phyloP scores from a whole-genome alignment of 2,888 invertebrate species.

The Ferrisia virgata region DNA sequence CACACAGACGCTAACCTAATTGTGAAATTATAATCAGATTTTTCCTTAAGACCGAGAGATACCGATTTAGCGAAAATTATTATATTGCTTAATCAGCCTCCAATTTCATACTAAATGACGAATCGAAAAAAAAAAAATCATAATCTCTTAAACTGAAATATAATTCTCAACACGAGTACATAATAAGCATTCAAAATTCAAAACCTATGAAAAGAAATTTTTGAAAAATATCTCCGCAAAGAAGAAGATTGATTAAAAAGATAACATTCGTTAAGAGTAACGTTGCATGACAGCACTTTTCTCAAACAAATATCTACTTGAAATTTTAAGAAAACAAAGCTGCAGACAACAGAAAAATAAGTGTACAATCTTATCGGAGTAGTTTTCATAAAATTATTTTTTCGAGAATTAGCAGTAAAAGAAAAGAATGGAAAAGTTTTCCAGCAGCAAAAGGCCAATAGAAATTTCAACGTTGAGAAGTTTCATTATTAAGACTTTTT shows the following conservation, averaged over 20 bases:
- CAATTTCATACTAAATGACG: too few relatives aligned
- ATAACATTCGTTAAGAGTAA: neutral
- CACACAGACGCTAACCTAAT: too few relatives aligned
- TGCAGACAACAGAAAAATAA: neutral
- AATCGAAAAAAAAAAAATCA: too few relatives aligned
- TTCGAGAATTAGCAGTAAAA: neutral
- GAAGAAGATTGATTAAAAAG: slow-evolving; percentile 21
- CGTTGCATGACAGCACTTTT: neutral
- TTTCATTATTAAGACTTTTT: neutral
- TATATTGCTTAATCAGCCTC: too few relatives aligned
- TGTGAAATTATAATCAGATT: too few relatives aligned
- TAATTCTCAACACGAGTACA: neutral
- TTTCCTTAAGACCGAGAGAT: too few relatives aligned
- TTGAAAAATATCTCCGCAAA: neutral
- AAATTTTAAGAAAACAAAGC: neutral
- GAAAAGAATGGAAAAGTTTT: neutral
- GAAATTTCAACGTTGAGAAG: neutral
- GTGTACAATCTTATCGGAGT: neutral
- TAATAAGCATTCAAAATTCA: neutral
- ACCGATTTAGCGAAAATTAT: too few relatives aligned
- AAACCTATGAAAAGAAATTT: neutral
- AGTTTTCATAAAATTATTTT: neutral
- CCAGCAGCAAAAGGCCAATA: neutral
- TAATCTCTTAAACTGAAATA: too few relatives aligned
- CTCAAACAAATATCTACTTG: neutral